phyloP scores from a whole-genome alignment of 2,797 vertebrate species.

The Neosilurus mollespiculum region DNA sequence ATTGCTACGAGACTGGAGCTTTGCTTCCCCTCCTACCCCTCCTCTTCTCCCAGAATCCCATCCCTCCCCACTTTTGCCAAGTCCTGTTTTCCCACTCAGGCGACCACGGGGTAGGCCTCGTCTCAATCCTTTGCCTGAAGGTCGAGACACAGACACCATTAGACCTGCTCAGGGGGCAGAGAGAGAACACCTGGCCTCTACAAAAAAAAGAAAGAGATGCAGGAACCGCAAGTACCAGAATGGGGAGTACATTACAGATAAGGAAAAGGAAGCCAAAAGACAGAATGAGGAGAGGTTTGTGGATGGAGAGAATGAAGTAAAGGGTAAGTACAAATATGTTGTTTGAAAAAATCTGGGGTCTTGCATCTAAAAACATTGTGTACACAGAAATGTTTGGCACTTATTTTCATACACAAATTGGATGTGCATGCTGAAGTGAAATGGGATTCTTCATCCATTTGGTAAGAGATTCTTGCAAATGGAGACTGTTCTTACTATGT shows the following conservation, averaged over 20 bases:
- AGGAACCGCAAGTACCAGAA: constrained; percentile 93
- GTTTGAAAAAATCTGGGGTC: neutral
- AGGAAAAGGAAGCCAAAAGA: constrained; percentile 81
- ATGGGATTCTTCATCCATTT: neutral
- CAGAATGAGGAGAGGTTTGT: constrained; percentile 60
- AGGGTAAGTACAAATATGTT: constrained; percentile 28
- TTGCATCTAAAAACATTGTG: neutral
- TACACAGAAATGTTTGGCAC: neutral
- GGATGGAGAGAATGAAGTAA: constrained; percentile 34
- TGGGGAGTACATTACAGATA: constrained; percentile 90
- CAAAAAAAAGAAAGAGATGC: constrained; percentile 88
- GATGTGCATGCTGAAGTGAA: neutral
- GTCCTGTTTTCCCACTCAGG: constrained; percentile 58
- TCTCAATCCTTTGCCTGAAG: constrained; percentile 74
- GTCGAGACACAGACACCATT: constrained; percentile 69
- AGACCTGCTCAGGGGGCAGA: constrained; percentile 66
- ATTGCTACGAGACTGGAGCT: constrained; percentile 79
- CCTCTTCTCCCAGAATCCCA: constrained; percentile 51
- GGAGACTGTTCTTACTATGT: neutral
- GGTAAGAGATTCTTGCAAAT: neutral
- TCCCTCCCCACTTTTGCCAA: constrained; percentile 24
- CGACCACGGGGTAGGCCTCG: constrained; percentile 83
- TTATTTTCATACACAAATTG: neutral
- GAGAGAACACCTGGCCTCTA: constrained; percentile 69
- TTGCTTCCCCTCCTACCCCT: constrained; percentile 68